Percentiles rank a stretch among this genome's conserved stretches.
phyloP scores from a whole-genome alignment of 2,797 vertebrate genomes.

The Serranus cabrilla region DNA sequence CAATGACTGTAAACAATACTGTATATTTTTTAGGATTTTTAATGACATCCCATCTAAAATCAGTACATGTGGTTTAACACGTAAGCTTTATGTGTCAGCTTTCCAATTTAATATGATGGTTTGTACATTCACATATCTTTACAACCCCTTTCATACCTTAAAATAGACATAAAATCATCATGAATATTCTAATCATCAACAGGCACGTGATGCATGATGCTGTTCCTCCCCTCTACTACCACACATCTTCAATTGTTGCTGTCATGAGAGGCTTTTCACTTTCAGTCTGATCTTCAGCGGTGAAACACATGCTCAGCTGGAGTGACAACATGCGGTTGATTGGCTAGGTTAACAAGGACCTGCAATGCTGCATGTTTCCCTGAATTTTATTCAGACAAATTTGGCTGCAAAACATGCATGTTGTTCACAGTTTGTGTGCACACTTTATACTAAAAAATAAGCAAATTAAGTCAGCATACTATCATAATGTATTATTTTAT shows the following conservation, averaged over 20 bases:
- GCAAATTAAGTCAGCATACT: too few species aligned
- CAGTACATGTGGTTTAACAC: too few species aligned
- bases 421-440: too few species aligned
- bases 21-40: neutral
- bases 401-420: too few species aligned
- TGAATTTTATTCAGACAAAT: too few species aligned
- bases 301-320: neutral
- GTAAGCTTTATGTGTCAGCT: too few species aligned
- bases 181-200: neutral
- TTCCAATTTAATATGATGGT: neutral
- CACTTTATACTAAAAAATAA: too few species aligned
- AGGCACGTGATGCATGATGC: neutral
- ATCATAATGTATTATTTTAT: too few species aligned
- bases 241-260: neutral
- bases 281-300: neutral
- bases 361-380: too few species aligned
- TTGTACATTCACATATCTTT: neutral
- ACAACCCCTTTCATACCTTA: neutral
- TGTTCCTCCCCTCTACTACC: neutral
- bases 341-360: too few species aligned
- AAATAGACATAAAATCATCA: too few species aligned
- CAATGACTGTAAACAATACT: neutral
- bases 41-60: too few species aligned
- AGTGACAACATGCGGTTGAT: neutral
- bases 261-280: neutral